Conservation (phyloP, 1,140 invertebrate species). For the Heterodera schachtii region DNA sequence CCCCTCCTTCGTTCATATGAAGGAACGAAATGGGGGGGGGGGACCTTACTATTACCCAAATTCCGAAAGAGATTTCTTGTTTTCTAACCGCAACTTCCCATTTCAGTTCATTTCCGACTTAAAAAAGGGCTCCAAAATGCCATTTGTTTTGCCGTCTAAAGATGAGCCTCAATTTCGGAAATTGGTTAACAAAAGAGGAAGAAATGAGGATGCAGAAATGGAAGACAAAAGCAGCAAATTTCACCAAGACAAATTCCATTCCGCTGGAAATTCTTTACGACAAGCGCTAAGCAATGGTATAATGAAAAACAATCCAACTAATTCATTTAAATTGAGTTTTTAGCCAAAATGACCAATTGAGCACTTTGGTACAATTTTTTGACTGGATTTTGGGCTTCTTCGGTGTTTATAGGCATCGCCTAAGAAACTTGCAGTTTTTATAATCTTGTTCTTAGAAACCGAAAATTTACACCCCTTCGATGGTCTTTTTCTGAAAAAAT, state of each 20-base stretch:
- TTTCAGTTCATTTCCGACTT: conserved; percentile 44
- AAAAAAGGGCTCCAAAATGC: conserved; percentile 34
- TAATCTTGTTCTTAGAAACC: no score
- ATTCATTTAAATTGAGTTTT: no score
- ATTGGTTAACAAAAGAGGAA: conserved; percentile 2
- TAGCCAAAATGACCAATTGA: no score
- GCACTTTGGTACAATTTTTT: no score
- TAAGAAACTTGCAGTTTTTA: no score
- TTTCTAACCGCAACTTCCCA: conserved; percentile 9
- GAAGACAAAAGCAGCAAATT: background rate
- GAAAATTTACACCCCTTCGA: no score
- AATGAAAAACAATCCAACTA: background rate
- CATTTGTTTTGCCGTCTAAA: conserved; percentile 38
- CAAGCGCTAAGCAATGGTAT: conserved; percentile 5
- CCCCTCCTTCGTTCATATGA: no score
- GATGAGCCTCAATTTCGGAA: conserved; percentile 24
- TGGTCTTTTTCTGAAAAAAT: no score
- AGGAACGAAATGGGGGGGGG: no score
- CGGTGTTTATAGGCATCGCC: no score
- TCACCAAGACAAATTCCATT: conserved; percentile 6
- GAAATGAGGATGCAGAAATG: background rate
- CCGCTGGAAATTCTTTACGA: background rate
- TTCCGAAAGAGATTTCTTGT: background rate
- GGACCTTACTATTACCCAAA: no score
- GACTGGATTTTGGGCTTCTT: no score